phyloP scores from a whole-genome alignment of 2,797 vertebrate genomes.

The Acrocephalus scirpaceus region DNA sequence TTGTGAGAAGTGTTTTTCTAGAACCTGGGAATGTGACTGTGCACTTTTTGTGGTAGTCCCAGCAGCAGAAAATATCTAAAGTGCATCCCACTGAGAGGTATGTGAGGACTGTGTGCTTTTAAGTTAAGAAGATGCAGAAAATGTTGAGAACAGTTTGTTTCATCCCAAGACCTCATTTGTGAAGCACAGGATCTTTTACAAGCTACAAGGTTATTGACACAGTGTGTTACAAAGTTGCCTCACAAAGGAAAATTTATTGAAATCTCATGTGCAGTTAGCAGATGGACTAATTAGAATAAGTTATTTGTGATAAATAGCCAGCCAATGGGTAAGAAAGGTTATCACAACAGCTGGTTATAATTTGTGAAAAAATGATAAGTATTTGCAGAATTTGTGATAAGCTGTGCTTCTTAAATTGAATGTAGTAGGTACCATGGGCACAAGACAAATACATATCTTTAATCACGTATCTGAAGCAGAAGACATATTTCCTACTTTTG shows the following conservation, averaged over 20 bases:
- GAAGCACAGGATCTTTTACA: not conserved
- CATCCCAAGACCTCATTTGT: not conserved
- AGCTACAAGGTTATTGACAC: not conserved
- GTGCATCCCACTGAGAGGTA: not conserved
- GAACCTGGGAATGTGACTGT: not conserved
- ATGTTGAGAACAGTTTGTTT: not conserved
- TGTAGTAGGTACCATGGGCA: not conserved
- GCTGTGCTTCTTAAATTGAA: not conserved
- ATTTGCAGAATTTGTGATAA: not conserved
- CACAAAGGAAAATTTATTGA: not conserved
- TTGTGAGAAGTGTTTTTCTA: not conserved
- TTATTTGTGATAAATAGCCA: not conserved
- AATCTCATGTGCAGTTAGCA: not conserved
- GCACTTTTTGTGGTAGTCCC: not conserved
- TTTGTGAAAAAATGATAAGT: not conserved
- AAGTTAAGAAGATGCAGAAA: not conserved
- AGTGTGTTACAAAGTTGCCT: not conserved
- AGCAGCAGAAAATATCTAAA: not conserved
- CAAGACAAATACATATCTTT: not conserved
- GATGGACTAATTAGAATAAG: not conserved
- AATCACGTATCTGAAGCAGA: not conserved
- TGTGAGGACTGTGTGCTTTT: not conserved
- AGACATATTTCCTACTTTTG: not conserved
- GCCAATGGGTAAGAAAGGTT: not conserved
- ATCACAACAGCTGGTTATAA: not conserved